Conservation (phyloP, 2,797 vertebrate species). For the Lagocephalus sceleratus region DNA sequence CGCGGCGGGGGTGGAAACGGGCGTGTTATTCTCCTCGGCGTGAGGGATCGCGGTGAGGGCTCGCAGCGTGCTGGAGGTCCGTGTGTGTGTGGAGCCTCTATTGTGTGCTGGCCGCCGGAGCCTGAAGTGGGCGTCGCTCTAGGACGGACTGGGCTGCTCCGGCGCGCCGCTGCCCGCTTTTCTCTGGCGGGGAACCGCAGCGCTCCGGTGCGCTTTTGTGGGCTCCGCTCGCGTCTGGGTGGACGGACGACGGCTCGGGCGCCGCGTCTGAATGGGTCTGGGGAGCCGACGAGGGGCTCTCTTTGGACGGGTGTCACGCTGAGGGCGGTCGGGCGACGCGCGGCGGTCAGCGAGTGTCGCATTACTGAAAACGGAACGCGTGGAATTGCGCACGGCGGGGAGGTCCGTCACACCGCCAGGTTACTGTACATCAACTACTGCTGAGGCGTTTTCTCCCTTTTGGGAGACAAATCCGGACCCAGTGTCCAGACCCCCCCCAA, state of each 20-base stretch:
- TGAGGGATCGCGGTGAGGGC: not conserved
- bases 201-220: conserved; percentile 37
- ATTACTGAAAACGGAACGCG: conserved; percentile 29
- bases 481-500: conserved; percentile 13
- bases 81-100: conserved; percentile 46
- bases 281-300: not conserved
- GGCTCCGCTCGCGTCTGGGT: conserved; percentile 36
- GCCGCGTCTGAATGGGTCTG: not conserved
- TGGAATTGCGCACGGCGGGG: conserved; percentile 1
- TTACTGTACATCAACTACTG: conserved; percentile 2
- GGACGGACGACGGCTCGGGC: not conserved
- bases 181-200: conserved; percentile 65
- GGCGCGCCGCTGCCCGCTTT: conserved; percentile 67
- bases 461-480: conserved; percentile 1
- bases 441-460: conserved; percentile 5
- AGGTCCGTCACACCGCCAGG: not conserved
- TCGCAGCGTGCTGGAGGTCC: conserved; percentile 35
- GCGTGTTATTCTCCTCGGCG: conserved; percentile 42
- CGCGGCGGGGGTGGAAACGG: conserved; percentile 60
- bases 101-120: conserved; percentile 67
- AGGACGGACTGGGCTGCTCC: conserved; percentile 68
- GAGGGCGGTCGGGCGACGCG: conserved; percentile 60
- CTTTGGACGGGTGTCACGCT: conserved; percentile 52
- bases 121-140: conserved; percentile 81
- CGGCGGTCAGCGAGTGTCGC: conserved; percentile 22